Conservation (phyloP, 2,113 vertebrate genomes). For the Agapornis roseicollis region DNA sequence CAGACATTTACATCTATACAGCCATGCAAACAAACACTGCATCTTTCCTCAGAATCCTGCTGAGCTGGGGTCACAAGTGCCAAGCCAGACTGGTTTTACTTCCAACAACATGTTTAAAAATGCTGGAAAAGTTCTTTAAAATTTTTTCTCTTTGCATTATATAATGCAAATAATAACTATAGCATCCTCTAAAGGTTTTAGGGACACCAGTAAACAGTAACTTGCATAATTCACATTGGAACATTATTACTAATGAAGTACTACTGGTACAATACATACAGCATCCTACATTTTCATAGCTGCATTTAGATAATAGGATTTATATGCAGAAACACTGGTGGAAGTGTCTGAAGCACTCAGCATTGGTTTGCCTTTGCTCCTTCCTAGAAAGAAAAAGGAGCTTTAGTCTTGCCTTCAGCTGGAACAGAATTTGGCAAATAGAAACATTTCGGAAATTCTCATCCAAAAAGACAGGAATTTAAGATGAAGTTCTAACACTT, state of each 20-base stretch:
- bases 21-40: neutral
- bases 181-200: neutral
- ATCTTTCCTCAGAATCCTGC: neutral
- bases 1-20: neutral
- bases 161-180: neutral
- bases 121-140: neutral
- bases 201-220: neutral
- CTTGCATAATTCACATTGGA: neutral
- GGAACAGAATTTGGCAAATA: neutral
- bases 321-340: neutral
- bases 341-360: neutral
- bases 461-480: neutral
- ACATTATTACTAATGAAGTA: neutral
- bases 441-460: neutral
- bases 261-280: neutral
- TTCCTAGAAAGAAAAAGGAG: neutral
- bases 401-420: neutral
- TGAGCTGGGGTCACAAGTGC: neutral
- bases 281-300: neutral
- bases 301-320: neutral
- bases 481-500: neutral
- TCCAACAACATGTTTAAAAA: neutral
- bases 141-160: neutral
- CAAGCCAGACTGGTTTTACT: neutral
- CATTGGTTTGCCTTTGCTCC: neutral